Conservation (phyloP, 2,113 vertebrate genomes). For the Rhea pennata region DNA sequence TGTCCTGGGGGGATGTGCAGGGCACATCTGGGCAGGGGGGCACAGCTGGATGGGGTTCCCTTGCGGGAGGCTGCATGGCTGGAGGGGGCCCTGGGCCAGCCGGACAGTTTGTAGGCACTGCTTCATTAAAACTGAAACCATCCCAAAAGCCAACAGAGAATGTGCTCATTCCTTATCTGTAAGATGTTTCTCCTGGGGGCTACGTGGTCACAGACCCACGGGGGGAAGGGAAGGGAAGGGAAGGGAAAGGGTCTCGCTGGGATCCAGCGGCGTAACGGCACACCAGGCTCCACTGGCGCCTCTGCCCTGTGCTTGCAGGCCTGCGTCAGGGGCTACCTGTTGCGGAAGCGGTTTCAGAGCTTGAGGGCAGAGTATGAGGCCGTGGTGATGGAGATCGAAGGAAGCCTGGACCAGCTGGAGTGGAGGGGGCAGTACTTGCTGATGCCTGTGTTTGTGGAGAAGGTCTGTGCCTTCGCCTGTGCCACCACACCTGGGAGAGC, state of each 20-base stretch:
- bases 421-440: constrained; percentile 78
- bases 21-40: neutral
- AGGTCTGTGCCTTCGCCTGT: constrained; percentile 17
- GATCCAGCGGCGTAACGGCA: too few species aligned
- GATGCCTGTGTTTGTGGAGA: constrained; percentile 77
- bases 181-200: too few species aligned
- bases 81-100: too few species aligned
- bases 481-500: too few species aligned
- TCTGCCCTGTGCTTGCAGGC: constrained; percentile 71
- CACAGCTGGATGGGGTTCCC: neutral
- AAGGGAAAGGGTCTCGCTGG: neutral
- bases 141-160: neutral
- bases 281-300: neutral
- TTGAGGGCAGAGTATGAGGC: constrained; percentile 82
- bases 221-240: neutral
- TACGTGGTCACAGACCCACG: too few species aligned
- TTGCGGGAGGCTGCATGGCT: neutral
- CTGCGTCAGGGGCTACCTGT: constrained; percentile 78
- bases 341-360: constrained; percentile 75
- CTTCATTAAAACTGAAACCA: neutral
- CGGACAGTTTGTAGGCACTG: too few species aligned
- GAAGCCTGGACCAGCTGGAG: constrained; percentile 70
- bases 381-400: constrained; percentile 86
- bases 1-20: neutral
- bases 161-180: neutral